Conservation (phyloP, 1,140 invertebrate species). For the Sycobia sp. region DNA sequence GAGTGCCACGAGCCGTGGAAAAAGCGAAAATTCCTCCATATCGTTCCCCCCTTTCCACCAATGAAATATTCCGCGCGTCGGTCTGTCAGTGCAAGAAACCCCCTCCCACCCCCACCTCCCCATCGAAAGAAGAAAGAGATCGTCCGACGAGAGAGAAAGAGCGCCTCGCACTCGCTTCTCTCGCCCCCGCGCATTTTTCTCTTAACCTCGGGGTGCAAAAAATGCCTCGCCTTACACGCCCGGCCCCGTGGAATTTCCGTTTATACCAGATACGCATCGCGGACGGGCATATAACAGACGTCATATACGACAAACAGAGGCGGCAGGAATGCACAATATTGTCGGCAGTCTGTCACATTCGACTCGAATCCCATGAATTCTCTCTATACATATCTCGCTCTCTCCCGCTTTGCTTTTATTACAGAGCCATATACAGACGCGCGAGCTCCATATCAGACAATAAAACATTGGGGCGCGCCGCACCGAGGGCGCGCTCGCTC, state of each 20-base stretch:
- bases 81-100: too few species aligned
- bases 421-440: constrained; percentile 13
- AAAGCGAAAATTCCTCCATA: too few species aligned
- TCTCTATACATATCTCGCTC: too few species aligned
- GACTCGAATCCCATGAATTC: constrained; percentile 47
- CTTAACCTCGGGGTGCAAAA: too few species aligned
- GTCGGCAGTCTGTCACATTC: constrained; percentile 48
- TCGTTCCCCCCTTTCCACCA: too few species aligned
- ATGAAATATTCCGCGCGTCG: background rate
- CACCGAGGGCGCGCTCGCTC: background rate
- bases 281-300: constrained; percentile 11
- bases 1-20: too few species aligned
- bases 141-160: too few species aligned
- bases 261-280: constrained; percentile 6
- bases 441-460: constrained; percentile 10
- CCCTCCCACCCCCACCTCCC: too few species aligned
- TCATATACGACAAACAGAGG: constrained; percentile 38
- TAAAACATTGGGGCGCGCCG: constrained; percentile 26
- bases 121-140: too few species aligned
- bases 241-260: constrained; percentile 12
- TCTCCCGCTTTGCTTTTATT: constrained; percentile 38
- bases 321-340: constrained; percentile 47
- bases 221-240: too few species aligned
- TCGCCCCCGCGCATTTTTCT: too few species aligned
- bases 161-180: too few species aligned